Percentiles rank a stretch among this genome's conserved stretches.
These are phyloP conservation scores for Ceyx cyanopectus DNA, from an alignment of 2,113 vertebrate species.

Conservation along the genomic window DNA sequence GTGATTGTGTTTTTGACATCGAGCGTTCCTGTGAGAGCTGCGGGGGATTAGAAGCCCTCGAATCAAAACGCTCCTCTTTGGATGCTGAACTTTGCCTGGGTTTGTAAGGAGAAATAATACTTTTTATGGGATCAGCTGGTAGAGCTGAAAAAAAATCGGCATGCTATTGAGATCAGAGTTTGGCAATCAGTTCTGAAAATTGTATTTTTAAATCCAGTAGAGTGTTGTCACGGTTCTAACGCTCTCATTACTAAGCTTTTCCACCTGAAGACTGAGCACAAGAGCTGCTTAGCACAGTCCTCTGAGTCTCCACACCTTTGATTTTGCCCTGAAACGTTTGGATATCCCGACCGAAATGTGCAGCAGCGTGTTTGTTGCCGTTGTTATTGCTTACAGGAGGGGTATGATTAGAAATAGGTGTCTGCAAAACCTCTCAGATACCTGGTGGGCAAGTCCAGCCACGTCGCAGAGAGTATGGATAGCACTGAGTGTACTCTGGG, in stretches of 20 bases:
- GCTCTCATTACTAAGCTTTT: background rate
- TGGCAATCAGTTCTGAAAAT: conserved; percentile 56
- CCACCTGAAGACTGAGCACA: conserved; percentile 55
- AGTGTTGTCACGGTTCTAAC: conserved; percentile 47
- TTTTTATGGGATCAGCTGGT: conserved; percentile 32
- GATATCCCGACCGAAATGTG: background rate
- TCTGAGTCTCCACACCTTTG: conserved; percentile 5
- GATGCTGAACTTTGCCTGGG: background rate
- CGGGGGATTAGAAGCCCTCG: background rate
- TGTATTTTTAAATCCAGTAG: conserved; percentile 56
- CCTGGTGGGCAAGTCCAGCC: background rate
- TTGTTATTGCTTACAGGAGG: background rate
- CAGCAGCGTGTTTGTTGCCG: background rate
- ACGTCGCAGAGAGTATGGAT: background rate
- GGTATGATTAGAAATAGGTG: background rate
- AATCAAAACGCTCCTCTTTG: background rate
- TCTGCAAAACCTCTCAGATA: background rate
- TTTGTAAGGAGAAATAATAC: conserved; percentile 4
- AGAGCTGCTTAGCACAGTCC: conserved; percentile 38
- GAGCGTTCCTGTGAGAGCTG: background rate
- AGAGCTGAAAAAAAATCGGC: conserved; percentile 7
- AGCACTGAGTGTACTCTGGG: background rate
- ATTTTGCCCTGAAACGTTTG: background rate
- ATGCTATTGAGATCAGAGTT: conserved; percentile 52
- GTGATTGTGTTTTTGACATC: background rate